Base-by-base conservation (phyloP, 2,113 vertebrate species). In the Limnothrissa miodon region DNA sequence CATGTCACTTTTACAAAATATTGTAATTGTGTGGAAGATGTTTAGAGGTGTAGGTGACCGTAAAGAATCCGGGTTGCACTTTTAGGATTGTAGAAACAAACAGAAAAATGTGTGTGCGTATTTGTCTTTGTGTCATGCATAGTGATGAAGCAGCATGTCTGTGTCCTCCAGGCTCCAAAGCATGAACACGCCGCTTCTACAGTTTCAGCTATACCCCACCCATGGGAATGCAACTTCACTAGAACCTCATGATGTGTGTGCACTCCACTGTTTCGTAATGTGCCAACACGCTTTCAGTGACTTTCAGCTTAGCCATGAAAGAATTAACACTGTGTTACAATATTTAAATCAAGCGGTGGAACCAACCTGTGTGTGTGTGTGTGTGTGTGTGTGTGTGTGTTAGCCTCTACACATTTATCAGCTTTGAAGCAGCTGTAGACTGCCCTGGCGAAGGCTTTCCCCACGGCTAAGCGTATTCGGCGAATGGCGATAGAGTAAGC, bases 81-180 rank as follows among this genome's bases (percentile, higher is more conserved):
- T 17, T 5, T 53, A 4, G 19, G 51, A 53, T 80, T n/a, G n/a
- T n/a, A n/a, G n/a, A n/a, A n/a, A n/a, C n/a, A n/a, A n/a, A n/a
- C n/a, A n/a, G n/a, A n/a, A n/a, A n/a, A n/a, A 29, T 46, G 39
- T 21, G 42, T 82, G 80, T 48, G 48, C 81, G 81, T 45, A 80
- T 48, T 19, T 79, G 81, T 80, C 42, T 39, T 78, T 51, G 83
- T 56, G 81, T 66, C 21, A 56, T 80, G 78, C 17, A 39, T 36
- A 80, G 82, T 62, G 74, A 82, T 82, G 83, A 78, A 62, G 46
- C 74, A 66, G 80, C 83, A 84, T 80, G 81, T 48, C 39, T 79
- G 23, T 87, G 66, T 85, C 88, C 90, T 90, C 78, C 81, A 89
- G 83, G 89, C 83, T 82, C 89, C 80, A 85, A 79, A 86, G 80